These are phyloP conservation scores for Nephrotoma guestfalica DNA, from an alignment of 2,888 invertebrate genomes.

Conservation along the genomic window DNA sequence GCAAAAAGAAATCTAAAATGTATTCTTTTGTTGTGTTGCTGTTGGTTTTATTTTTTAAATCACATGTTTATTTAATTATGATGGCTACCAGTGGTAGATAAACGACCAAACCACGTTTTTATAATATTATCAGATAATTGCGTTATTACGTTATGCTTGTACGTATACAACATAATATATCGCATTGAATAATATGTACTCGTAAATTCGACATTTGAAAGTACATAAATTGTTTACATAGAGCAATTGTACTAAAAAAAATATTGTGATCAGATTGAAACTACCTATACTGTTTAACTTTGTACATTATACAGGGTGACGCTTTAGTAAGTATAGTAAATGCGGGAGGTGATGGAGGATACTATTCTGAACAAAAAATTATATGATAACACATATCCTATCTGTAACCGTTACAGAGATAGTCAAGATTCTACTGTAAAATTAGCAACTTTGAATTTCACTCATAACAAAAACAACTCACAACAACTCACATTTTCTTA, in stretches of 20 bases:
- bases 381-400: too few species aligned
- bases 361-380: too few species aligned
- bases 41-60: not conserved
- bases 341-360: too few species aligned
- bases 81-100: not conserved
- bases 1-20: too few species aligned
- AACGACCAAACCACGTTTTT: not conserved
- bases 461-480: too few species aligned
- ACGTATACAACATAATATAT: not conserved
- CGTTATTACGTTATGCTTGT: not conserved
- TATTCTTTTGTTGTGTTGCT: not conserved
- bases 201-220: not conserved
- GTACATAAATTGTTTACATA: not conserved
- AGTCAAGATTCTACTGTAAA: too few species aligned
- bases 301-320: not conserved
- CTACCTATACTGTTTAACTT: not conserved
- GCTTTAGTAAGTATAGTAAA: too few species aligned
- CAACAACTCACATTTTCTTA: too few species aligned
- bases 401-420: too few species aligned
- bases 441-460: too few species aligned
- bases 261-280: not conserved
- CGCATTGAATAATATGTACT: not conserved
- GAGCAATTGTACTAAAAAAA: not conserved
- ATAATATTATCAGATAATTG: not conserved
- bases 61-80: not conserved